These are phyloP conservation scores for Calephelis perditalis DNA, from an alignment of 2,888 invertebrate genomes.

Conservation along the genomic window DNA sequence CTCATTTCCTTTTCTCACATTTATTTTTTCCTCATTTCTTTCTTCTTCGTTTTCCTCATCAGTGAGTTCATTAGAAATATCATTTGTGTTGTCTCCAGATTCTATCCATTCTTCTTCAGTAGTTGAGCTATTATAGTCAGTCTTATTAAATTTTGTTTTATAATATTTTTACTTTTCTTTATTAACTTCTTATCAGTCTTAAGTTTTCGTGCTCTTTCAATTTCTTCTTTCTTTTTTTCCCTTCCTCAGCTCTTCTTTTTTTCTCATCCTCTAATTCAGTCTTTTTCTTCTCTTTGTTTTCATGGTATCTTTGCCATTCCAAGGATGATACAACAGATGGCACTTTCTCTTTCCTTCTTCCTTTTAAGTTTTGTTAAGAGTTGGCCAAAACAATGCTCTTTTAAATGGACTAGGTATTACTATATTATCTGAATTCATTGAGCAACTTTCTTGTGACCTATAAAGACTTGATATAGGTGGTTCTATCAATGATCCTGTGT, in stretches of 20 bases:
- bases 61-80: neutral
- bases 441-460: conserved; percentile 19
- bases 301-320: conserved; percentile 15
- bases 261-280: conserved; percentile 21
- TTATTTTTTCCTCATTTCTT: conserved; percentile 12
- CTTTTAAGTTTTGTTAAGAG: conserved; percentile 28
- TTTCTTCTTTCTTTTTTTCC: conserved; percentile 22
- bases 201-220: conserved; percentile 27
- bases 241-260: conserved; percentile 23
- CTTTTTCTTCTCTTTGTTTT: conserved; percentile 15
- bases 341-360: conserved; percentile 25
- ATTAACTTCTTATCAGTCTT: conserved; percentile 24
- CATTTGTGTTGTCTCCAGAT: conserved; percentile 7
- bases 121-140: conserved; percentile 23
- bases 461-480: conserved; percentile 15
- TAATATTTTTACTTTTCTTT: conserved; percentile 25
- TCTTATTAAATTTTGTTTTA: conserved; percentile 27
- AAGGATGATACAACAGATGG: conserved; percentile 19
- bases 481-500: conserved; percentile 20
- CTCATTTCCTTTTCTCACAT: conserved; percentile 10
- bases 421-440: conserved; percentile 20
- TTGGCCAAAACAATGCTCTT: conserved; percentile 30
- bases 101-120: conserved; percentile 15
- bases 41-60: conserved; percentile 9
- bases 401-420: conserved; percentile 27